A percentile compares a stretch with the other conserved stretches of the same genome.
phyloP scores from a whole-genome alignment of 2,797 vertebrate genomes.

The Malurus splendens region DNA sequence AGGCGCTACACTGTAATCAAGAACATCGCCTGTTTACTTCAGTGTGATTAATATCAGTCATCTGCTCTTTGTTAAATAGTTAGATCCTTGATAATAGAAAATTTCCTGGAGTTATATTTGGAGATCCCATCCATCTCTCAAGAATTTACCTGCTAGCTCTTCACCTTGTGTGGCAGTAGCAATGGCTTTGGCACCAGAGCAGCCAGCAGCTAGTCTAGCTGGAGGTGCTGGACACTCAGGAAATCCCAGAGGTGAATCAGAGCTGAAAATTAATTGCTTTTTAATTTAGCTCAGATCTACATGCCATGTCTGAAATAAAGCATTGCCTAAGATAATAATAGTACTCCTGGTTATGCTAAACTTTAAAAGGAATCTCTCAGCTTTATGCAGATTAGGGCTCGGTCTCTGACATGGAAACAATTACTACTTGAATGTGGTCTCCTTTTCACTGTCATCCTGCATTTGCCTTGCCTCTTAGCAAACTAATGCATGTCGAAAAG shows the following conservation, averaged over 20 bases:
- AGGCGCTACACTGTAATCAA: background rate
- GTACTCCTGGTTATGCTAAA: background rate
- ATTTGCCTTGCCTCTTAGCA: slow-evolving; percentile 29
- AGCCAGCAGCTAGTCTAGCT: fast-evolving
- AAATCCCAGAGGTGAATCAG: background rate
- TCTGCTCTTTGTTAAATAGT: background rate
- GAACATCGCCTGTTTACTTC: background rate
- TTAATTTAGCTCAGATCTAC: background rate
- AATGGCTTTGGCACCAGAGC: background rate
- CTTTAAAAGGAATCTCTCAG: background rate
- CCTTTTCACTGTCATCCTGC: slow-evolving; percentile 46
- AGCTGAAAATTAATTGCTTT: background rate
- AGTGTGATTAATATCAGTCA: slow-evolving; percentile 27
- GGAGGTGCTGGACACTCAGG: background rate
- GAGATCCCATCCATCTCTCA: background rate
- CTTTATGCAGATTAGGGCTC: background rate
- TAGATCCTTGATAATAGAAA: slow-evolving; percentile 19
- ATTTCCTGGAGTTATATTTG: slow-evolving; percentile 12
- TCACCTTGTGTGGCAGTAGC: background rate
- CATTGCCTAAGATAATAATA: background rate
- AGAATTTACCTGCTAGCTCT: slow-evolving; percentile 14
- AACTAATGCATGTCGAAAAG: slow-evolving; percentile 41
- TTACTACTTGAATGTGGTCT: slow-evolving; percentile 23
- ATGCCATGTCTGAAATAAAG: background rate
- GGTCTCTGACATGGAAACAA: slow-evolving; percentile 20